A percentile compares a stretch with the other conserved stretches of the same genome.
Conservation (phyloP, 2,888 invertebrate genomes). For the Drosophila rubida region DNA sequence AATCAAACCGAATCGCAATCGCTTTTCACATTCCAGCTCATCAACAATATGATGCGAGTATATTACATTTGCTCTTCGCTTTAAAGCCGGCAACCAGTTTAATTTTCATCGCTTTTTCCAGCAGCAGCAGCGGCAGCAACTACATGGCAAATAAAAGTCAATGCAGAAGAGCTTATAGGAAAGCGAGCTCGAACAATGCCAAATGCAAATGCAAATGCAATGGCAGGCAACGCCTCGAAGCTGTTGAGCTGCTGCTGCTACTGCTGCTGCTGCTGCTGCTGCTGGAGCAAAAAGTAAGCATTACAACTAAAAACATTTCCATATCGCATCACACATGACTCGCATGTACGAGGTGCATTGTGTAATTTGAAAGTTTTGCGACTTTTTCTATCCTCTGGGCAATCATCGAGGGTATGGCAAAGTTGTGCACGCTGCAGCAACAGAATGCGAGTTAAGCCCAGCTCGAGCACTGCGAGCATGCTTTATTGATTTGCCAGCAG, state of each 20-base stretch:
- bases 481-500: neutral
- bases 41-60: constrained; percentile 1
- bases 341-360: constrained; percentile 1
- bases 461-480: neutral
- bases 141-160: neutral
- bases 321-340: neutral
- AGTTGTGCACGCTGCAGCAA: constrained; percentile 1
- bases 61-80: neutral
- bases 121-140: neutral
- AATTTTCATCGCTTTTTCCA: neutral
- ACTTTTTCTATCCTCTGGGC: constrained; percentile 10
- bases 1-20: constrained; percentile 4
- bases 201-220: constrained; percentile 18
- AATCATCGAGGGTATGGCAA: constrained; percentile 18
- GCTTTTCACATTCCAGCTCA: constrained; percentile 1
- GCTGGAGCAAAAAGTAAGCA: constrained; percentile 10
- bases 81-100: neutral
- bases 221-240: constrained; percentile 3
- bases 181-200: constrained; percentile 18
- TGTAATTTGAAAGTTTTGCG: constrained; percentile 5
- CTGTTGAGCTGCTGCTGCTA: constrained; percentile 14
- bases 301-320: constrained; percentile 14
- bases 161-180: neutral
- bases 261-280: no score
- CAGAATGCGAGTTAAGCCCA: neutral